Evolutionary conservation across 2,113 vertebrate genomes (phyloP).

Genomic region (Pteruthius melanotis): DNA sequence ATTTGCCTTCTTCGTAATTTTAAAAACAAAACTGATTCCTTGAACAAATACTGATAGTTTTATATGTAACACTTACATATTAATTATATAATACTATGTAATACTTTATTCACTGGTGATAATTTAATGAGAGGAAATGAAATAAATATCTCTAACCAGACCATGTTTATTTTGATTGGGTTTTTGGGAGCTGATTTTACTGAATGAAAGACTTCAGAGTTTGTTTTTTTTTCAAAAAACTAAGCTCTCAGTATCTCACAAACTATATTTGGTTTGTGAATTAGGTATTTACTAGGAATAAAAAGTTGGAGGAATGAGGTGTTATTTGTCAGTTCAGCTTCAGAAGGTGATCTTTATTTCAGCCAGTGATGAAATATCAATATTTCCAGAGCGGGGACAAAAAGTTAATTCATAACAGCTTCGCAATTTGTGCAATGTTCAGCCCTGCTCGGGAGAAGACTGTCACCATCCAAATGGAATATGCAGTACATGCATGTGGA

Average conservation of each 20-base stretch:
- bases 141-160: neutral
- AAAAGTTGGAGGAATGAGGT: neutral
- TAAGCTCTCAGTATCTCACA: neutral
- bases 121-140: neutral
- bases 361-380: neutral
- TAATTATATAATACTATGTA: neutral
- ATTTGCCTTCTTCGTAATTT: neutral
- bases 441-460: neutral
- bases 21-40: neutral
- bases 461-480: neutral
- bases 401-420: neutral
- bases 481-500: fast-evolving
- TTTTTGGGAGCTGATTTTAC: neutral
- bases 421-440: neutral
- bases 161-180: neutral
- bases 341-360: neutral
- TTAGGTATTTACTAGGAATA: neutral
- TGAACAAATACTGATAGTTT: neutral
- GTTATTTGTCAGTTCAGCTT: neutral
- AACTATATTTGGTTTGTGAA: neutral
- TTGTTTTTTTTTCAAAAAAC: neutral
- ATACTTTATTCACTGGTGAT: neutral
- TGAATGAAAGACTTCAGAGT: neutral
- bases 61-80: neutral
- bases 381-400: neutral